Conservation (phyloP, 2,888 invertebrate genomes). For the Agrypnus murinus region DNA sequence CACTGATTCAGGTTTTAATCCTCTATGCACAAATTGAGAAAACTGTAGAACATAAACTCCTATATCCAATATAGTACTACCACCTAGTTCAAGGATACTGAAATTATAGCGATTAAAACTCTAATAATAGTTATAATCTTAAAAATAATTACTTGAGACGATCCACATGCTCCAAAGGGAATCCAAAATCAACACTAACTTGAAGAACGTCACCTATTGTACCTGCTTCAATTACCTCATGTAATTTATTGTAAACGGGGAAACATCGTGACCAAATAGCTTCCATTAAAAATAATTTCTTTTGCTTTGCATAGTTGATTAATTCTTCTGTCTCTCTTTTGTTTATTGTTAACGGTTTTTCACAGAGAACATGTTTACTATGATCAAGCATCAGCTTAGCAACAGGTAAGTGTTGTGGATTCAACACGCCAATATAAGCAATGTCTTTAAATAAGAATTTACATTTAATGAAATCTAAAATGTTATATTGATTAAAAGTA, state of each 20-base stretch:
- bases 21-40: conserved; percentile 79
- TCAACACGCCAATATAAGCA: conserved; percentile 86
- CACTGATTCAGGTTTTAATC: conserved; percentile 80
- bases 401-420: conserved; percentile 82
- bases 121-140: not conserved
- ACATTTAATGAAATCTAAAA: no score
- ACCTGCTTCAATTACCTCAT: conserved; percentile 78
- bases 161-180: conserved; percentile 73
- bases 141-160: conserved; percentile 75
- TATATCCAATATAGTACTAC: conserved; percentile 83
- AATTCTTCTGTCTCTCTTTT: conserved; percentile 82
- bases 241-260: conserved; percentile 82
- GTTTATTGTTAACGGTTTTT: conserved; percentile 91
- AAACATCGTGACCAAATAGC: conserved; percentile 91
- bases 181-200: conserved; percentile 82
- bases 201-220: conserved; percentile 82
- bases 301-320: conserved; percentile 79
- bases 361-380: conserved; percentile 91
- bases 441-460: conserved; percentile 83
- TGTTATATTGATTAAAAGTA: no score
- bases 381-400: conserved; percentile 83
- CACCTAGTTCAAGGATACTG: conserved; percentile 76
- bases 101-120: no score
- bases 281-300: conserved; percentile 88
- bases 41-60: conserved; percentile 86